Evolutionary conservation across 1,140 invertebrate genomes (phyloP), one percentile per base, ranked within the genome.

Genomic region (Cherax destructor): DNA sequence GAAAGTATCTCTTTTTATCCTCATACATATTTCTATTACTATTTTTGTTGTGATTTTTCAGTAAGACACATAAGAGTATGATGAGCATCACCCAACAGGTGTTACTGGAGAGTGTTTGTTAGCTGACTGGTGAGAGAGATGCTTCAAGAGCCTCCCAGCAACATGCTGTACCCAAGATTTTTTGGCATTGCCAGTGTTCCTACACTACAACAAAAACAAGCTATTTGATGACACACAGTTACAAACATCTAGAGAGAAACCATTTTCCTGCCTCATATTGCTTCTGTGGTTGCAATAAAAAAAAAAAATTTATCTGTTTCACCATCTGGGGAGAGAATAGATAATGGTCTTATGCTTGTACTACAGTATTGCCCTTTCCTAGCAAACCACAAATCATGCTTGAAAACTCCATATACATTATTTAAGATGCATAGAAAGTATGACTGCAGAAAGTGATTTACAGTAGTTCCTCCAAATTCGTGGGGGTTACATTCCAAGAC

Each of bases 1-100:
- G 21, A 21, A 84, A 69, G 10, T 83, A 18, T 83, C n/a, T 47
- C n/a, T 78, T 59, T 10, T 59, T 47, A 78, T 69, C 18, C 41
- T 72, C 49, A 41, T 52, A 10, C 65, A 4, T 69, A 18, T 69
- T 69, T 69, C 13, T 69, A 59, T 88, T 5, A 18, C 21, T 69
- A 5, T 59, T 18, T 69, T 21, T 18, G 13, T 69, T 11, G 13
- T 69, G 13, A 6, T 69, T 69, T 0, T 69, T 69, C 13, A 18
- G 18, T 69, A 69, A 69, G 65, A 69, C 65, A 69, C 21, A 11
- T 6, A 69, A 69, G 74, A 65, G 76, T 87, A 79, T 61, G 24
- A 80, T 74, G 76, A 78, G 56, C 76, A 78, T 79, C 59, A 30
- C 77, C 49, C 86, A 56, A 79, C 86, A 87, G 76, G 86, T 87